Base-by-base conservation (phyloP, 1,140 invertebrate genomes). In the Nixonia krombeini region DNA sequence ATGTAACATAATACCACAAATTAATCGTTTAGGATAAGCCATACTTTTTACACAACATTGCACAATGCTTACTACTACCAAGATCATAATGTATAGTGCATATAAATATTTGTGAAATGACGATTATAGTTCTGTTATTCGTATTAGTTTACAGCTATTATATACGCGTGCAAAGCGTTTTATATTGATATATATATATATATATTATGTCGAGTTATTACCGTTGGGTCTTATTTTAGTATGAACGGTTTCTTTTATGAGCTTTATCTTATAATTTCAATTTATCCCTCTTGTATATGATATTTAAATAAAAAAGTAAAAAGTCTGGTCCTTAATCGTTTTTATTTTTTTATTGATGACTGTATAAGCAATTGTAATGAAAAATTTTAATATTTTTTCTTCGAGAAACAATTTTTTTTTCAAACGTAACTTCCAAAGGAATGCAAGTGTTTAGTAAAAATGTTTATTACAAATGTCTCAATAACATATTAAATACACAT, bases 51-150 rank as follows among this genome's bases (percentile, higher is more conserved):
- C 35, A 70, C 38, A 17, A 33, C 23, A 47, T 52, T 59, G 55
- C 52, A 67, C 67, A 71, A 67, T 33, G 46, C 57, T 40, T 53
- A 53, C 26, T 33, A 58, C 62, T 70, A 63, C 59, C 49, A 62
- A 67, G 67, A 10, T 10, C 31, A 58, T 23, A 18, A 53, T 35
- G 26, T 18, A 28, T 31, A 23, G 38, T 2, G 23, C 23, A 29
- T 44, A 44, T 63, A 31, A 55, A 57, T 38, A 21, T 64, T 52
- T 65, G 57, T 25, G 26, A n/a, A n/a, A 62, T 62, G 41, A 61
- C 37, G 56, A 50, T 65, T 63, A n/a, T 44, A 23, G 21, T 65
- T 12, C 46, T 47, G 45, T 50, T 41, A 49, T 25, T 64, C 56
- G 42, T 33, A 58, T 45, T 58, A 49, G 38, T 52, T 61, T 50